Evolutionary conservation across 2,888 invertebrate genomes (phyloP).

Genomic region (Ophion slaviceki): DNA sequence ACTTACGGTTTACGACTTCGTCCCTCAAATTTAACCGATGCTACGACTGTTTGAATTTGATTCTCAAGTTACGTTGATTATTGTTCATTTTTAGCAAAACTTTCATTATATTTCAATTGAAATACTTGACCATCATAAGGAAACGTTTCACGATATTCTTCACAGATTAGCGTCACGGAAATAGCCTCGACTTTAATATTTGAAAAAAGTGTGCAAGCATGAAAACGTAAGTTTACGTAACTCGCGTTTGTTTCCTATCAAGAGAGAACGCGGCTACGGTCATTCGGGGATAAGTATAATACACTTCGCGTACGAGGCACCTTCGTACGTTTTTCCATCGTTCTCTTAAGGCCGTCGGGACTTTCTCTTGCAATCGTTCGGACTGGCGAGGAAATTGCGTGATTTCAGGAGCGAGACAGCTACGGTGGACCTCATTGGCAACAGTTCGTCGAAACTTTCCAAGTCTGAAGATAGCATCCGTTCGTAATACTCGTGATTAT

Average conservation of each 20-base stretch:
- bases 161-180: too few relatives aligned
- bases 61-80: too few relatives aligned
- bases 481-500: not conserved
- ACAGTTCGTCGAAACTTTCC: constrained; percentile 47
- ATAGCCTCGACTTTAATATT: too few relatives aligned
- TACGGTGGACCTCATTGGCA: constrained; percentile 38
- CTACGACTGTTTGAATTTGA: too few relatives aligned
- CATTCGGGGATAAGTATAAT: constrained; percentile 63
- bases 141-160: too few relatives aligned
- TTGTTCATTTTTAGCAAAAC: too few relatives aligned
- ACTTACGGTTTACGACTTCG: too few relatives aligned
- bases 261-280: constrained; percentile 55
- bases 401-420: constrained; percentile 47
- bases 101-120: too few relatives aligned
- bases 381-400: constrained; percentile 59
- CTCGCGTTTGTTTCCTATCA: constrained; percentile 13
- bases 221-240: constrained; percentile 57
- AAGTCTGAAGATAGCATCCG: constrained; percentile 22
- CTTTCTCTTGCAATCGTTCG: constrained; percentile 65
- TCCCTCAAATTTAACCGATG: too few relatives aligned
- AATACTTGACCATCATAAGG: too few relatives aligned
- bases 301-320: constrained; percentile 42
- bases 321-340: constrained; percentile 31
- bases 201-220: constrained; percentile 20
- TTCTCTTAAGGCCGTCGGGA: constrained; percentile 58